phyloP scores from a whole-genome alignment of 2,113 vertebrate genomes.

The Connochaetes taurinus region DNA sequence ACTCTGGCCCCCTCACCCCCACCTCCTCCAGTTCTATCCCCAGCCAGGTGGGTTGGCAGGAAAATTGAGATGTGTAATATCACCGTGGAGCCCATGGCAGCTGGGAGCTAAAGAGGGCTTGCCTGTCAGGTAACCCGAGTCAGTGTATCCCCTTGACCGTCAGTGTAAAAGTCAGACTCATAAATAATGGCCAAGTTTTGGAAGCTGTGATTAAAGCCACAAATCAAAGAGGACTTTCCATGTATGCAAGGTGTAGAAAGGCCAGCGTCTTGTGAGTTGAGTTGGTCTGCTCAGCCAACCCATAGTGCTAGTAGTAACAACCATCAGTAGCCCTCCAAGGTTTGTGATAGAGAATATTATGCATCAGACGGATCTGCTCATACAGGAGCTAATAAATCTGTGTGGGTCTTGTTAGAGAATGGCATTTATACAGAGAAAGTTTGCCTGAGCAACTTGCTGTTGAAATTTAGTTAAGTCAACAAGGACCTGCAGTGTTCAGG shows the following conservation, averaged over 20 bases:
- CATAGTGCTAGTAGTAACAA: neutral
- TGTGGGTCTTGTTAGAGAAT: neutral
- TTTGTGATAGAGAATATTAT: neutral
- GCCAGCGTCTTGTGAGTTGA: neutral
- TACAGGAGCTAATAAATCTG: neutral
- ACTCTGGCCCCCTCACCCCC: too few relatives aligned
- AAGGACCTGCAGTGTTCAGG: neutral
- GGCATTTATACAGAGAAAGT: neutral
- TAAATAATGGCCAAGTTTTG: slow-evolving; percentile 48
- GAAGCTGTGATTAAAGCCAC: slow-evolving; percentile 53
- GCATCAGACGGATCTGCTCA: neutral
- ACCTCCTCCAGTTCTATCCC: neutral
- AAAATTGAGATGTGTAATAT: neutral
- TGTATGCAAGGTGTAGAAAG: neutral
- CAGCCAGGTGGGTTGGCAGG: neutral
- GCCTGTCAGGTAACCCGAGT: neutral
- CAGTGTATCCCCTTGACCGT: neutral
- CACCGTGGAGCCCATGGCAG: neutral
- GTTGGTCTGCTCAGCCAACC: neutral
- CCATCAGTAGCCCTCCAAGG: neutral
- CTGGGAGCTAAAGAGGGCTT: neutral
- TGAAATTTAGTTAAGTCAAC: slow-evolving; percentile 18
- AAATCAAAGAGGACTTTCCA: slow-evolving; percentile 48
- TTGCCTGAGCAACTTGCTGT: neutral
- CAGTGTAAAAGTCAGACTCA: slow-evolving; percentile 28